A percentile compares a stretch with the other conserved stretches of the same genome.
phyloP scores from a whole-genome alignment of 2,113 vertebrate species.

The Lutjanus erythropterus region DNA sequence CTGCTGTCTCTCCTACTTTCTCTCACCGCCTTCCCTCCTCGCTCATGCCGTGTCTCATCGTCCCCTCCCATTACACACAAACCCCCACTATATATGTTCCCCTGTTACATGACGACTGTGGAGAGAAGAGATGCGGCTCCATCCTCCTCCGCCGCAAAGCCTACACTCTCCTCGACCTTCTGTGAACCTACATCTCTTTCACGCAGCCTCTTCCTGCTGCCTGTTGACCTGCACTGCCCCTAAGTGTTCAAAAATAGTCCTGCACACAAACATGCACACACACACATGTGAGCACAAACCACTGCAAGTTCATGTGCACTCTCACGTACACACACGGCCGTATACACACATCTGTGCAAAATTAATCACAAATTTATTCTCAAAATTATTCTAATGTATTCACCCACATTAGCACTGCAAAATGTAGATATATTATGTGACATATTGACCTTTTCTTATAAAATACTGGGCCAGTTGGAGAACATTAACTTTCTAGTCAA shows the following conservation, averaged over 20 bases:
- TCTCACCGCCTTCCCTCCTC: constrained; percentile 16
- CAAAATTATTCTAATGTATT: background rate
- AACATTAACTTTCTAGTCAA: constrained; percentile 1
- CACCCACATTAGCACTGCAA: background rate
- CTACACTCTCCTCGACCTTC: constrained; percentile 11
- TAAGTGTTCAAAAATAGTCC: constrained; percentile 52
- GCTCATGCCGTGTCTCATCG: constrained; percentile 7
- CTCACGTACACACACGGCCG: background rate
- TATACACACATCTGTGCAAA: background rate
- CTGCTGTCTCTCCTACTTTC: constrained; percentile 16
- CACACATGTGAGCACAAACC: background rate
- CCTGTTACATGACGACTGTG: background rate
- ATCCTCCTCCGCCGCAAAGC: constrained; percentile 8
- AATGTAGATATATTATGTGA: background rate
- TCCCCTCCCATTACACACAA: constrained; percentile 28
- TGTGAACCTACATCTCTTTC: constrained; percentile 18
- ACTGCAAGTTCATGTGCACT: background rate
- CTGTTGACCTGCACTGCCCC: constrained; percentile 57
- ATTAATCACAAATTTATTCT: background rate
- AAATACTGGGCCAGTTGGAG: background rate
- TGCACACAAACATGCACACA: constrained; percentile 23
- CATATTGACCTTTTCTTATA: background rate
- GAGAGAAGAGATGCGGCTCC: background rate
- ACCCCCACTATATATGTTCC: background rate
- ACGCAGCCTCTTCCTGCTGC: background rate